Base-by-base conservation (phyloP, 2,113 vertebrate genomes). In the Phrynosoma blainvillii region DNA sequence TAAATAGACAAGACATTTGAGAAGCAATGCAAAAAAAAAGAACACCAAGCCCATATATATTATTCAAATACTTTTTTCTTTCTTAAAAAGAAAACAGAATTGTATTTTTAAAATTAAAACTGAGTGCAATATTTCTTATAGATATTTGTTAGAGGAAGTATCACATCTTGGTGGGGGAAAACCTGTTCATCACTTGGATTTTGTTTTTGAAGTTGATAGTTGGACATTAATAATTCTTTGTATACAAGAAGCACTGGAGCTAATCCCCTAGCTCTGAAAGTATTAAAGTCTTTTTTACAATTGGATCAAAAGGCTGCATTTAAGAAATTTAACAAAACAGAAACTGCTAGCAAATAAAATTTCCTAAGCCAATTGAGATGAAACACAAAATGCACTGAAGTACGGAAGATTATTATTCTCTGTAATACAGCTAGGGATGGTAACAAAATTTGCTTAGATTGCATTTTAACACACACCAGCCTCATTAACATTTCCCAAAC, bases 271-370 rank as follows among this genome's bases (percentile, higher is more conserved):
- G 84, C 47, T 93, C 84, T 79, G 52, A 89, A 89, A 1, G 0
- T 93, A 88, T 89, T 91, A 91, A 93, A 87, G 88, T 32, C 0
- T 89, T 89, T 59, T 52, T 92, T 42, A 40, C 91, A 81, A 82
- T 66, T 94, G 23, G 84, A 56, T 94, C 10, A 84, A 82, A 92
- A 90, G 76, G 30, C 30, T 1, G 0, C 65, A 47, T 84, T 90
- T 91, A 93, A 88, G 13, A 89, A 18, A 84, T 71, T 89, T 83
- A 84, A 70, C 42, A 87, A 93, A 95, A 94, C 30, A 92, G 91
- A 95, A 79, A 82, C 88, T 79, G 54, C 71, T 88, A 40, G 81
- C 0, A 30, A 75, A 25, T 90, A 91, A 87, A 40, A 79, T 79
- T 84, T 14, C 79, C 52, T 13, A 82, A 85, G 54, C 8, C 91